Conservation (phyloP, 2,113 vertebrate species). For the Sardina pilchardus region DNA sequence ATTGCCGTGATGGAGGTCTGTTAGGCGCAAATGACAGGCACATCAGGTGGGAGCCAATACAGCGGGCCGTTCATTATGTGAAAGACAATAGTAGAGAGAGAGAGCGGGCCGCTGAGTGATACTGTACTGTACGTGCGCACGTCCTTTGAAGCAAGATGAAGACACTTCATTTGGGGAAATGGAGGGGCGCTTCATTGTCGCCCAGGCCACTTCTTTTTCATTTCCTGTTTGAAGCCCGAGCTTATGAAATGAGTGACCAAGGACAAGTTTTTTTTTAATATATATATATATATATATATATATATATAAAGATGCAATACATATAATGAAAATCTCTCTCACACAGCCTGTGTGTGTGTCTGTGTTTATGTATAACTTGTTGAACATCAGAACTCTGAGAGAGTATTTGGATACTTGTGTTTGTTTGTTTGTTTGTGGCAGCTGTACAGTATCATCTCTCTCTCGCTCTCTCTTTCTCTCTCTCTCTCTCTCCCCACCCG, state of each 20-base stretch:
- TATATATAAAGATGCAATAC: background rate
- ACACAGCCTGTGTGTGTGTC: background rate
- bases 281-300: too few relatives aligned
- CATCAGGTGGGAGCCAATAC: constrained; percentile 50
- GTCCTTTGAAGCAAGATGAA: background rate
- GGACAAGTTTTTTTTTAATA: background rate
- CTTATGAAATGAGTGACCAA: background rate
- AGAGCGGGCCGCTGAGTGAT: background rate
- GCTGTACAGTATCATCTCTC: constrained; percentile 15
- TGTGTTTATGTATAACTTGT: background rate
- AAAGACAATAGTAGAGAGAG: constrained; percentile 18
- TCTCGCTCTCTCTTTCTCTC: background rate
- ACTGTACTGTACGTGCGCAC: background rate
- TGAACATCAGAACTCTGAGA: background rate
- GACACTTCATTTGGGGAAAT: background rate
- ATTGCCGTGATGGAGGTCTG: constrained; percentile 43
- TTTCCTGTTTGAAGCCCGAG: background rate
- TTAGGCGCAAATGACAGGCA: constrained; percentile 24
- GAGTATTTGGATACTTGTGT: background rate
- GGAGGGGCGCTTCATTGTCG: background rate
- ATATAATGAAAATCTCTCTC: background rate
- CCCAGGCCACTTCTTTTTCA: background rate
- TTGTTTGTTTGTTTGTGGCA: constrained; percentile 15
- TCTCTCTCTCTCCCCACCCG: background rate
- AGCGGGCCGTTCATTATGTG: constrained; percentile 28